Conservation (phyloP, 2,797 vertebrate species). For the Babyrousa celebensis region DNA sequence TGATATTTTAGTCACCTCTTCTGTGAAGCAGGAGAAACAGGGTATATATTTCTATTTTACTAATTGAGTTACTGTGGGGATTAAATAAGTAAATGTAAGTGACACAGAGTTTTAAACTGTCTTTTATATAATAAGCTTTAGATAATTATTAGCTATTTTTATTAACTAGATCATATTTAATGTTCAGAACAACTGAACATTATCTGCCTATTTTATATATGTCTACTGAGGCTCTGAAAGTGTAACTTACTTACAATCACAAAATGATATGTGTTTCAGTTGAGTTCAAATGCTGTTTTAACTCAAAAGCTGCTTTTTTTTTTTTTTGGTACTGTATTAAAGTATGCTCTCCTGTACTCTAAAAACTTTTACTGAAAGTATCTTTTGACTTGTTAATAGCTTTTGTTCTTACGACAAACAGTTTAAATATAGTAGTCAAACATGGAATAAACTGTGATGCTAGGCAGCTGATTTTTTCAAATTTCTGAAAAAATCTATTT, state of each 20-base stretch:
- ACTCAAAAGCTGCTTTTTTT: not conserved
- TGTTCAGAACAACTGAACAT: not conserved
- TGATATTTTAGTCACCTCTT: not conserved
- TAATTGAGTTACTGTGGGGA: not conserved
- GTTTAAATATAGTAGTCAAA: not conserved
- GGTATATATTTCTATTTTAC: not conserved
- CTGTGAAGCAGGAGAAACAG: not conserved
- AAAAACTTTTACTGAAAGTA: not conserved
- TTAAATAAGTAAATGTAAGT: not conserved
- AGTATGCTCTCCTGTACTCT: not conserved
- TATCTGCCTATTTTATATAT: not conserved
- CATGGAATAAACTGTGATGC: not conserved
- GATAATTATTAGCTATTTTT: not conserved
- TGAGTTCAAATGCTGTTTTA: not conserved
- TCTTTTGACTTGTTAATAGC: not conserved
- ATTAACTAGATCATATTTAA: not conserved
- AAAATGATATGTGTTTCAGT: not conserved
- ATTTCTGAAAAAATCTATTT: not conserved
- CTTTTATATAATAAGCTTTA: not conserved
- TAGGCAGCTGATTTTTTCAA: not conserved
- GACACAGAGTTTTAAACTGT: not conserved
- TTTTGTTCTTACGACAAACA: constrained; percentile 23
- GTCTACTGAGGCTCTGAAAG: not conserved
- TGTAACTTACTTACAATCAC: not conserved
- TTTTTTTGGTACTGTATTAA: not conserved